Conservation (phyloP, 2,797 vertebrate species). For the Poeciliopsis infans region DNA sequence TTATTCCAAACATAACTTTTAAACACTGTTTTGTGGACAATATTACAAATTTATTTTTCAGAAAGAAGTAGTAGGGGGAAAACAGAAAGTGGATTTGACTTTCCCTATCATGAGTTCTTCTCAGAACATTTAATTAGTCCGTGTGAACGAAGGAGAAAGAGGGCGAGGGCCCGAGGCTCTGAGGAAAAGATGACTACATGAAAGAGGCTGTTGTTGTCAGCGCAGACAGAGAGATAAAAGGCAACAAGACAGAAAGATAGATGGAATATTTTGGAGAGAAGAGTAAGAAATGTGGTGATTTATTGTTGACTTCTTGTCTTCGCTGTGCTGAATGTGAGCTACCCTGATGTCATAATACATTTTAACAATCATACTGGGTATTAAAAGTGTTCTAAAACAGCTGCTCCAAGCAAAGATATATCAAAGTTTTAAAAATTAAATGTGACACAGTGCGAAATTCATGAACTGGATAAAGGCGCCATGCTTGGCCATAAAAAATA, state of each 20-base stretch:
- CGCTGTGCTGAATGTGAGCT: neutral
- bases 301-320: constrained; percentile 14
- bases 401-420: neutral
- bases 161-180: constrained; percentile 66
- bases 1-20: neutral
- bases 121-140: constrained; percentile 77
- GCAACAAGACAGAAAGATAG: constrained; percentile 67
- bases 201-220: constrained; percentile 80
- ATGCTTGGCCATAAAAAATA: neutral
- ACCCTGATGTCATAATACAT: neutral
- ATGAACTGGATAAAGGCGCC: neutral
- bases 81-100: constrained; percentile 34
- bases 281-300: constrained; percentile 57
- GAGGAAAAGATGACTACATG: constrained; percentile 75
- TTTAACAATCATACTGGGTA: neutral
- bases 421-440: neutral
- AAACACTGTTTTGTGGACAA: neutral
- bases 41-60: constrained; percentile 1
- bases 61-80: neutral
- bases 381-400: neutral
- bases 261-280: constrained; percentile 64
- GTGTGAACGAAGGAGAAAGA: constrained; percentile 67
- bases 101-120: constrained; percentile 71
- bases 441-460: neutral
- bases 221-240: constrained; percentile 76